These are phyloP conservation scores for Zoanthus sociatus DNA, from an alignment of 92 coral and sea anemone species.

Conservation along the genomic window DNA sequence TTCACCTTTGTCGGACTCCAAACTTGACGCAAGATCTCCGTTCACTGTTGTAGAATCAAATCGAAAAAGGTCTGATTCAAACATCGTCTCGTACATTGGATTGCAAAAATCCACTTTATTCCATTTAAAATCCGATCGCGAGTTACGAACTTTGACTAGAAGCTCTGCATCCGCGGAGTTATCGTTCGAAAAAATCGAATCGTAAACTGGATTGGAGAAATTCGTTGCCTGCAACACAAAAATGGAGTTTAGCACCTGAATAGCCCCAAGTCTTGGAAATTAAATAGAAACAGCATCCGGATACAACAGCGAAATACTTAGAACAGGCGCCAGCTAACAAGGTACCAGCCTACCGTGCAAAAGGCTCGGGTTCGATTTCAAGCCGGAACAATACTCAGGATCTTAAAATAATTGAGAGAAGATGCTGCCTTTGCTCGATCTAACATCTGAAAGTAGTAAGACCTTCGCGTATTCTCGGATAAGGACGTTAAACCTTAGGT, in stretches of 20 bases:
- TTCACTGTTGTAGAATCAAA: slow-evolving; percentile 36
- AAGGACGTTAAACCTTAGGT: no score
- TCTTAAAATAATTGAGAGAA: no score
- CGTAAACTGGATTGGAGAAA: slow-evolving; percentile 97
- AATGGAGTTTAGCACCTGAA: neutral
- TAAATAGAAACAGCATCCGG: no score
- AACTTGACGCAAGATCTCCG: slow-evolving; percentile 28
- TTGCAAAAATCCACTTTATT: slow-evolving; percentile 90
- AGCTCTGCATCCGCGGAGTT: slow-evolving; percentile 72
- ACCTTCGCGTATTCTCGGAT: no score
- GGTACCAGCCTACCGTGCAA: no score
- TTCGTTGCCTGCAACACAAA: slow-evolving; percentile 73
- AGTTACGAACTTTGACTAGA: slow-evolving; percentile 67
- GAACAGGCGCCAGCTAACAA: no score
- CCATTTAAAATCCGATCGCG: slow-evolving; percentile 79
- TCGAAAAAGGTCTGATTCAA: slow-evolving; percentile 49
- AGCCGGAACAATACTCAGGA: no score
- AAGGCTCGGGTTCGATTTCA: no score
- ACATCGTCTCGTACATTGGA: slow-evolving; percentile 91
- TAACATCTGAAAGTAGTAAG: no score
- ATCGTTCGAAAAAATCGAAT: slow-evolving; percentile 77
- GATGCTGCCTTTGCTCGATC: no score
- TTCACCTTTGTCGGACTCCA: slow-evolving; percentile 37
- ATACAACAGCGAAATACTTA: no score
- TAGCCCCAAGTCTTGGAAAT: no score